Evolutionary conservation across 2,888 invertebrate genomes (phyloP).

Genomic region (Drosophila helvetica): DNA sequence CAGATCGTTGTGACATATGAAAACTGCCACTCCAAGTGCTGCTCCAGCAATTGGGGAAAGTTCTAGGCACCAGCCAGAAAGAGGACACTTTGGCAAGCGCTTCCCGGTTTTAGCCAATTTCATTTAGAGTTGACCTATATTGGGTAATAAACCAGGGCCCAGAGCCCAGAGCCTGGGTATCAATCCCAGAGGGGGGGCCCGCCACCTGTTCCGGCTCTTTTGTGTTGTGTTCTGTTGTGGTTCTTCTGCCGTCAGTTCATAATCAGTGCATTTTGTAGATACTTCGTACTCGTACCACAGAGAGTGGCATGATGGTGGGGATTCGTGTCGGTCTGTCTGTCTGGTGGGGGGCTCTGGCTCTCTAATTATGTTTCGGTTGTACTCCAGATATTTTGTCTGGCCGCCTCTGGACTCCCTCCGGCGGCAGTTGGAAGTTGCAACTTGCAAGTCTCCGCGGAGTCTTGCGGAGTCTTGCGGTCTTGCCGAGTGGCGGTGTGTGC

Average conservation of each 20-base stretch:
- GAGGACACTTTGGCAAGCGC: not conserved
- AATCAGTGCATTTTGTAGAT: constrained; percentile 77
- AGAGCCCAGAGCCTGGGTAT: constrained; percentile 56
- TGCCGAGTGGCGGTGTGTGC: constrained; percentile 53
- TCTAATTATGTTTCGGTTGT: constrained; percentile 76
- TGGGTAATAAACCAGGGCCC: constrained; percentile 51
- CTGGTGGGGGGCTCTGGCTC: constrained; percentile 15
- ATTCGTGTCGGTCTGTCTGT: constrained; percentile 62
- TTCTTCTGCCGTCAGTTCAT: constrained; percentile 49
- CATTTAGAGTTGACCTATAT: constrained; percentile 56
- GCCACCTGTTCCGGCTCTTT: constrained; percentile 59
- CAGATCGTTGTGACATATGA: constrained; percentile 26
- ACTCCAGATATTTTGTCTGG: constrained; percentile 75
- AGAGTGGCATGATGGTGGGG: constrained; percentile 54
- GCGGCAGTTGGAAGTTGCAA: constrained; percentile 17
- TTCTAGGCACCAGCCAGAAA: not conserved
- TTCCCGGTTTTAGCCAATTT: constrained; percentile 27
- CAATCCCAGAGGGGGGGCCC: constrained; percentile 34
- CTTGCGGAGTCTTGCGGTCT: not conserved
- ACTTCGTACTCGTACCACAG: constrained; percentile 20
- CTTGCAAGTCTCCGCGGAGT: constrained; percentile 2
- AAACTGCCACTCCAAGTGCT: constrained; percentile 12
- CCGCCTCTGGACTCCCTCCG: constrained; percentile 29
- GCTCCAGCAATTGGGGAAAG: constrained; percentile 8
- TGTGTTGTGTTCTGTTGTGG: no score